These are phyloP conservation scores for Phodopus roborovskii DNA, from an alignment of 2,113 vertebrate genomes.

Conservation along the genomic window DNA sequence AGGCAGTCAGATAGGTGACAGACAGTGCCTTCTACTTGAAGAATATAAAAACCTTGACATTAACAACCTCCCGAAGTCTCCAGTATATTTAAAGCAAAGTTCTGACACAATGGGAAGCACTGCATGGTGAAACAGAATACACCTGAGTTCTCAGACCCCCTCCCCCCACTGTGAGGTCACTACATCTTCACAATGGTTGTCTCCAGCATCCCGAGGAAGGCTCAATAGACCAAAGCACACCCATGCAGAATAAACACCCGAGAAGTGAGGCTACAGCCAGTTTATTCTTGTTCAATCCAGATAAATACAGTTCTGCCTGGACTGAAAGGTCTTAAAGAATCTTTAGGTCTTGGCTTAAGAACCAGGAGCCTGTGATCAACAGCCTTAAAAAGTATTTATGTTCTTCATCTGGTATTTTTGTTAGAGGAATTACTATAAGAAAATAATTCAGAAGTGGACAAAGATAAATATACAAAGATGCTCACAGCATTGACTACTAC, in stretches of 20 bases:
- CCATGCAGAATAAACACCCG: background rate
- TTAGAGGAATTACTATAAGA: conserved; percentile 27
- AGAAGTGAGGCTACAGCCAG: conserved; percentile 27
- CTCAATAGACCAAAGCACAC: background rate
- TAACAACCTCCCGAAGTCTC: conserved; percentile 23
- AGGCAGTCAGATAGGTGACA: conserved; percentile 1
- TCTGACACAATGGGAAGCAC: conserved; percentile 31
- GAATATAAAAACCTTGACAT: conserved; percentile 40
- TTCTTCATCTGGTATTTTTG: background rate
- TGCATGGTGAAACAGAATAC: conserved; percentile 7
- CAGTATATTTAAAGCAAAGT: conserved; percentile 15
- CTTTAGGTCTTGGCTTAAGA: conserved; percentile 22
- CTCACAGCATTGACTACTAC: conserved; percentile 20
- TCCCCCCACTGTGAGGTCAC: background rate
- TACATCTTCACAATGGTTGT: background rate
- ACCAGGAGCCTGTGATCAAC: conserved; percentile 26
- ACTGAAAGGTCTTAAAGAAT: background rate
- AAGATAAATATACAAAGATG: conserved; percentile 50
- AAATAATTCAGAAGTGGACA: conserved; percentile 15
- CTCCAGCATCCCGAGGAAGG: background rate
- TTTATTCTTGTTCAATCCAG: conserved; percentile 14
- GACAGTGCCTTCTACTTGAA: conserved; percentile 5
- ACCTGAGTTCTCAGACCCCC: conserved; percentile 52
- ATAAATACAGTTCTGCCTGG: conserved; percentile 7
- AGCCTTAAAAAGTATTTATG: conserved; percentile 51